Evolutionary conservation across 2,888 invertebrate genomes (phyloP), one percentile per base, ranked within the genome.

Genomic region (Strigamia crassipes): DNA sequence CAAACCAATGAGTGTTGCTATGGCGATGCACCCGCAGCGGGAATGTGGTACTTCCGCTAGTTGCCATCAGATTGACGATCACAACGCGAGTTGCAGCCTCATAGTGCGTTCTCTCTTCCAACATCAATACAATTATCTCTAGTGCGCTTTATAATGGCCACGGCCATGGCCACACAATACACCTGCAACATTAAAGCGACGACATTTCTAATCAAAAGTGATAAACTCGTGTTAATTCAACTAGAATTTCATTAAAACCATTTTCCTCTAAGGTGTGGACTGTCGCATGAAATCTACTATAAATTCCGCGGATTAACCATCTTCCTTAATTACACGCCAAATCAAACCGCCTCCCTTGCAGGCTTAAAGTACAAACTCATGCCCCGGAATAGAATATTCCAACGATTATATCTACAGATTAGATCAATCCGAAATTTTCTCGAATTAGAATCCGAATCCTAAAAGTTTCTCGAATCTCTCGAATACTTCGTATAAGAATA

Each of bases 21-120:
- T 61, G 61, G 61, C 23, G 61, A 61, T 61, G 61, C 61, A 21
- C 61, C 61, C 61, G 23, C 61, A 61, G n/a, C 61, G 18, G 61
- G 61, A 61, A 61, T 61, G 61, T 61, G 61, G 61, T 61, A 61
- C 61, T 61, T 61, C 61, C 61, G 61, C 61, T 61, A 61, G 61
- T 61, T 61, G 61, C 61, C 61, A 61, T 61, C 61, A 61, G 61
- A 61, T 61, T 61, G 61, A 61, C 61, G 61, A 61, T 61, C 61
- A 18, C 61, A 61, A 23, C 9, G 61, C 61, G 61, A 18, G 61
- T 15, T n/a, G 61, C 21, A 61, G 18, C 15, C 18, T 61, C 61
- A 15, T 18, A 18, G 15, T 15, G n/a, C 23, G 61, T 61, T 61
- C 15, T n/a, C 18, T 8, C 15, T 18, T 1, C 15, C 15, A 61